Evolutionary conservation across 2,113 vertebrate genomes (phyloP).

Genomic region (Bujurquina vittata): DNA sequence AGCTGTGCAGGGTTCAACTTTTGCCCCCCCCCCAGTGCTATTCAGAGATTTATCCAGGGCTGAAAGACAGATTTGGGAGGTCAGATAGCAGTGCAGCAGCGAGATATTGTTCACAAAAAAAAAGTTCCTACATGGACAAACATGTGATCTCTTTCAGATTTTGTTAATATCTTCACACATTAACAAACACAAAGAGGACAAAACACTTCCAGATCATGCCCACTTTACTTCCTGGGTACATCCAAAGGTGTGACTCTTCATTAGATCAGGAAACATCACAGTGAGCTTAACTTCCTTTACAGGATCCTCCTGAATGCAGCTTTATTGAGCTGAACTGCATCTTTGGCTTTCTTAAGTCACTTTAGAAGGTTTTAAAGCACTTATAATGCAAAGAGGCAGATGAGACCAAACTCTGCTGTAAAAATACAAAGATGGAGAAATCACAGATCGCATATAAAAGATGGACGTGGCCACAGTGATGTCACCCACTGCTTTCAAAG

Average conservation of each 20-base stretch:
- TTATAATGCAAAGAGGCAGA: not conserved
- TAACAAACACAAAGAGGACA: too few species aligned
- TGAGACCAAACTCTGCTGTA: not conserved
- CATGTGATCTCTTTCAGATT: not conserved
- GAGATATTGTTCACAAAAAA: not conserved
- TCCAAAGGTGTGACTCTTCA: too few species aligned
- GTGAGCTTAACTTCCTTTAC: too few species aligned
- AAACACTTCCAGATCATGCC: too few species aligned
- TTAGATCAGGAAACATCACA: too few species aligned
- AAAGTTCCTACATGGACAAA: not conserved
- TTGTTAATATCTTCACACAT: not conserved
- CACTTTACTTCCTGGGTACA: too few species aligned
- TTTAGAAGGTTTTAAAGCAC: not conserved
- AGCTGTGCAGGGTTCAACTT: constrained; percentile 34
- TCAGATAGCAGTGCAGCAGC: not conserved
- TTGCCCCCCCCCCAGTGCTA: not conserved
- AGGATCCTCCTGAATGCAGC: too few species aligned
- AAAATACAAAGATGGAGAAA: not conserved
- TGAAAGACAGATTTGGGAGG: not conserved
- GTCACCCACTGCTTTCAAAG: too few species aligned
- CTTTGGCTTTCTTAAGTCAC: not conserved
- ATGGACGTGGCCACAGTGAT: too few species aligned
- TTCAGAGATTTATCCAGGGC: not conserved
- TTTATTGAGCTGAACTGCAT: not conserved
- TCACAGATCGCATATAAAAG: too few species aligned